Percentiles rank a stretch among this genome's conserved stretches.
phyloP scores from a whole-genome alignment of 2,888 invertebrate species.

The Chrysolina americana region DNA sequence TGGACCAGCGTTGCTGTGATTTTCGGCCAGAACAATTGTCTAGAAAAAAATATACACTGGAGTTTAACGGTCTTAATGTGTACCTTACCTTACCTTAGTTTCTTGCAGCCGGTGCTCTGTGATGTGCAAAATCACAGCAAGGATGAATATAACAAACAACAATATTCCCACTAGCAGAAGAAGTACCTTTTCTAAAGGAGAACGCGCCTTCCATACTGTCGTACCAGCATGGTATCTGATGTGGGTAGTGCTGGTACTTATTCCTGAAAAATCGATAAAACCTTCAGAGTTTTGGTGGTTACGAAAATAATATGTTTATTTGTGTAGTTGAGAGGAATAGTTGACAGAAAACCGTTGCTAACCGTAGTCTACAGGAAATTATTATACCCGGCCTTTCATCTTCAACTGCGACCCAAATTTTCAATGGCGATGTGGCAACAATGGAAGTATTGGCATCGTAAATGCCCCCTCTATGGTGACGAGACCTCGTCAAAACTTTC shows the following conservation, averaged over 20 bases:
- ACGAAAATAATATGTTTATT: too few species aligned
- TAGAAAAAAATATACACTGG: too few species aligned
- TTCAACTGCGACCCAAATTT: too few species aligned
- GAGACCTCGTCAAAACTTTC: too few species aligned
- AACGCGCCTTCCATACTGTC: conserved; percentile 83
- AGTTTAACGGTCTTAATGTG: too few species aligned
- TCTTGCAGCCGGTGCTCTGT: conserved; percentile 68
- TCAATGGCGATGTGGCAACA: too few species aligned
- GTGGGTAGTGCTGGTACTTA: conserved; percentile 84
- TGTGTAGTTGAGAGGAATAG: too few species aligned
- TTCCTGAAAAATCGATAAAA: conserved; percentile 66
- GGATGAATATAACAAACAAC: conserved; percentile 74
- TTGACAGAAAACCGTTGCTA: too few species aligned
- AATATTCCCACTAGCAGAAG: conserved; percentile 74
- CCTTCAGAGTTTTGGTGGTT: background rate
- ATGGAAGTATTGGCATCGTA: too few species aligned
- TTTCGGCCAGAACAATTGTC: conserved; percentile 43
- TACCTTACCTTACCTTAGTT: conserved; percentile 70
- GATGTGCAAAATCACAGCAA: conserved; percentile 75
- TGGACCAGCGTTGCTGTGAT: conserved; percentile 65
- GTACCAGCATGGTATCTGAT: conserved; percentile 86
- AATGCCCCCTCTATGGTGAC: too few species aligned
- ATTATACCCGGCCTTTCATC: too few species aligned
- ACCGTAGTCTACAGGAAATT: too few species aligned
- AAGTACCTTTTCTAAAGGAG: conserved; percentile 80